Evolutionary conservation across 1,140 invertebrate species (phyloP).

Genomic region (Hyles euphorbiae): DNA sequence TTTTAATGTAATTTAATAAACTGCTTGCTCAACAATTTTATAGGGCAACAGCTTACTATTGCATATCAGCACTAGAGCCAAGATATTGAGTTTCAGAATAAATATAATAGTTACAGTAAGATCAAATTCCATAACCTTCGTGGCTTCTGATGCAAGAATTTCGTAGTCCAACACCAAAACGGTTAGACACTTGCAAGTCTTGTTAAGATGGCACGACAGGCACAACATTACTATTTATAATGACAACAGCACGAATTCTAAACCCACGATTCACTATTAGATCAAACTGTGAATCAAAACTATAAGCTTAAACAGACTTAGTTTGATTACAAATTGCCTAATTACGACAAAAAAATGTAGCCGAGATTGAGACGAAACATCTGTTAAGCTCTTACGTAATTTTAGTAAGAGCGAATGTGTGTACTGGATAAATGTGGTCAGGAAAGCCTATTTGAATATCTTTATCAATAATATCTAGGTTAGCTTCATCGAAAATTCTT

Average conservation of each 20-base stretch:
- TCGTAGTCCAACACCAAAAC: conserved; percentile 40
- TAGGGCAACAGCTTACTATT: background rate
- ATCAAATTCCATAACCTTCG: too few species aligned
- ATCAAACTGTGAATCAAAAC: conserved; percentile 43
- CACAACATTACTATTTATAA: conserved; percentile 53
- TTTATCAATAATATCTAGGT: conserved; percentile 83
- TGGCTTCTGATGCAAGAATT: conserved; percentile 35
- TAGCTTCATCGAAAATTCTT: conserved; percentile 83
- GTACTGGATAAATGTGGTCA: conserved; percentile 91
- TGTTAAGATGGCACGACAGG: conserved; percentile 31
- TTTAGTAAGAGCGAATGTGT: conserved; percentile 89
- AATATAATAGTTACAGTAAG: too few species aligned
- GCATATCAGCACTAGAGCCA: conserved; percentile 1
- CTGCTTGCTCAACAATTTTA: too few species aligned
- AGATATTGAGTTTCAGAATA: conserved; percentile 1
- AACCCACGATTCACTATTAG: conserved; percentile 49
- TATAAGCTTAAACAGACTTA: conserved; percentile 12
- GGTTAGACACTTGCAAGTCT: conserved; percentile 53
- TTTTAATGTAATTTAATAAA: too few species aligned
- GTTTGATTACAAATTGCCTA: conserved; percentile 13
- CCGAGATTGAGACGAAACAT: too few species aligned
- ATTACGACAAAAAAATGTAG: background rate
- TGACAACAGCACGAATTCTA: conserved; percentile 56
- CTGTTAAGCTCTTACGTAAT: too few species aligned
- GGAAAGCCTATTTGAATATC: conserved; percentile 92